Percentiles rank a stretch among this genome's conserved stretches.
Evolutionary conservation across 2,888 invertebrate genomes (phyloP).

Genomic region (Chloroclysta siterata): DNA sequence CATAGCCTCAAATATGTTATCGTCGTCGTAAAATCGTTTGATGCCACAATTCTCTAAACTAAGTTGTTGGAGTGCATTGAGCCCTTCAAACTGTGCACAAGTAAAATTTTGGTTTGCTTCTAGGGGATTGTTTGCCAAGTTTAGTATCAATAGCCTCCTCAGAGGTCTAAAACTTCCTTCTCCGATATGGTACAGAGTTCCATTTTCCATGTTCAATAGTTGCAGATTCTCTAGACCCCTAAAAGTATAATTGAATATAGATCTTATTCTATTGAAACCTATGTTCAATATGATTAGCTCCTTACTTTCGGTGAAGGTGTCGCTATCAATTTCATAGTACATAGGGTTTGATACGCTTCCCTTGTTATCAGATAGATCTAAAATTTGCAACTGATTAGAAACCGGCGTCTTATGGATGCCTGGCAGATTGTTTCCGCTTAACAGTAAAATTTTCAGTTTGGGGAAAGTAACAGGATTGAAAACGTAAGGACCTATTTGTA

Average conservation of each 20-base stretch:
- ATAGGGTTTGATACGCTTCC: conserved; percentile 68
- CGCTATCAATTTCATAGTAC: conserved; percentile 79
- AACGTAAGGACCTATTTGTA: conserved; percentile 74
- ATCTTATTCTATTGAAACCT: conserved; percentile 81
- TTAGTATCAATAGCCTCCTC: conserved; percentile 73
- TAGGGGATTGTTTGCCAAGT: conserved; percentile 83
- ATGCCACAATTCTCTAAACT: conserved; percentile 81
- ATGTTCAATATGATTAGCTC: conserved; percentile 79
- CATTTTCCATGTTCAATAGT: conserved; percentile 81
- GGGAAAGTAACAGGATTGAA: conserved; percentile 78
- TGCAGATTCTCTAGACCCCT: conserved; percentile 76
- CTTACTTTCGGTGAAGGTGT: conserved; percentile 78
- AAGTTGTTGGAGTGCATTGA: conserved; percentile 76
- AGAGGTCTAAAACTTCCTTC: conserved; percentile 74
- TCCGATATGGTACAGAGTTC: conserved; percentile 79
- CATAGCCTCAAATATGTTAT: conserved; percentile 80
- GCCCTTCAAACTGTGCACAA: conserved; percentile 72
- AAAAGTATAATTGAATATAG: conserved; percentile 80
- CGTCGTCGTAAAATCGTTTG: conserved; percentile 65
- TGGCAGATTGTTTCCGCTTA: conserved; percentile 82
- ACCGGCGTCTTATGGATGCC: conserved; percentile 80
- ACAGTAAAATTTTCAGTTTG: conserved; percentile 76
- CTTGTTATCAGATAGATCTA: conserved; percentile 83
- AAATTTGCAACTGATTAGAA: conserved; percentile 71
- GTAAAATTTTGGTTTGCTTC: conserved; percentile 70